Percentiles rank a stretch among this genome's conserved stretches.
Conservation (phyloP, 2,113 vertebrate species). For the Isichthys henryi region DNA sequence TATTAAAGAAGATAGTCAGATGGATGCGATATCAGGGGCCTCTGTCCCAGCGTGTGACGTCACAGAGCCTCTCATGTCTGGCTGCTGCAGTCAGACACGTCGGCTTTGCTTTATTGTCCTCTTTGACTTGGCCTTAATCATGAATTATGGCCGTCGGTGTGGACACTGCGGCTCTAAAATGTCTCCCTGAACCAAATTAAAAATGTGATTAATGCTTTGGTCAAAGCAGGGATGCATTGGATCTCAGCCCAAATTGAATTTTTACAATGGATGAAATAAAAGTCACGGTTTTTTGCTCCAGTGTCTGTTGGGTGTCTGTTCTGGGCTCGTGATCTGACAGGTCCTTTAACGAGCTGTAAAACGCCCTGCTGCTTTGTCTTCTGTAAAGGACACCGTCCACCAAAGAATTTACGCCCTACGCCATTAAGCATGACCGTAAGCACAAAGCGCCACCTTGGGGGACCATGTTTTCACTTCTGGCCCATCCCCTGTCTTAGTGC, state of each 20-base stretch:
- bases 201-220: constrained; percentile 21
- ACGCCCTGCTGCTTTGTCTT: constrained; percentile 11
- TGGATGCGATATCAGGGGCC: not conserved
- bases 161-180: not conserved
- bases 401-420: constrained; percentile 9
- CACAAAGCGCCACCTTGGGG: constrained; percentile 10
- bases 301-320: constrained; percentile 11
- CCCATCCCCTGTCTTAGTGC: constrained; percentile 7
- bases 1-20: not conserved
- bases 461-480: not conserved
- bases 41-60: not conserved
- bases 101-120: constrained; percentile 13
- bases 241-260: constrained; percentile 22
- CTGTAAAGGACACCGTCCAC: constrained; percentile 7
- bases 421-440: constrained; percentile 14
- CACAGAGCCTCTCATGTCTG: not conserved
- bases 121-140: constrained; percentile 28
- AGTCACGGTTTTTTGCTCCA: not conserved
- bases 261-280: constrained; percentile 12
- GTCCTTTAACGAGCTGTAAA: constrained; percentile 20
- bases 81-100: not conserved
- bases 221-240: constrained; percentile 8
- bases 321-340: not conserved
- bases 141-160: constrained; percentile 19
- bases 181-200: not conserved